These are phyloP conservation scores for Ostrea edulis DNA, from an alignment of 1,140 invertebrate genomes.

Conservation along the genomic window DNA sequence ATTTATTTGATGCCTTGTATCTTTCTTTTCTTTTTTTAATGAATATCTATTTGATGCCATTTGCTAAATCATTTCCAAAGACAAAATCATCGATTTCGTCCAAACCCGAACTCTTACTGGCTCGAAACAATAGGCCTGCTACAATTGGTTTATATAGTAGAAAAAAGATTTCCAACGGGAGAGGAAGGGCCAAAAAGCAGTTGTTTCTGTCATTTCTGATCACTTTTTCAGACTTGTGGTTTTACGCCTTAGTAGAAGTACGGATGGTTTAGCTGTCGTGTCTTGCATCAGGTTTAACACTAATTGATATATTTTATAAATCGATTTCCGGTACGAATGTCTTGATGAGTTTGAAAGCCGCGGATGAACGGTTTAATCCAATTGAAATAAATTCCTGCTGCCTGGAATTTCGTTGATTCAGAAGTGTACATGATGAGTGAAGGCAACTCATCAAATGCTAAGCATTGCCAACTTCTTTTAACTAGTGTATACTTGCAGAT, in stretches of 20 bases:
- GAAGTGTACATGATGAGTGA: too few relatives aligned
- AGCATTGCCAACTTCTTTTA: too few relatives aligned
- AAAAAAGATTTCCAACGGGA: neutral
- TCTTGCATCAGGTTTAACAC: neutral
- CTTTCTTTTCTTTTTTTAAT: too few relatives aligned
- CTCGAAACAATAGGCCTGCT: neutral
- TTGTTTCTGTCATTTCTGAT: neutral
- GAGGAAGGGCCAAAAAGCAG: neutral
- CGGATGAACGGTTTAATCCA: too few relatives aligned
- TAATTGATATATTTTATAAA: slow-evolving; percentile 1
- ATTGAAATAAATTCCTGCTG: too few relatives aligned
- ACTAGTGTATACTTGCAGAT: too few relatives aligned
- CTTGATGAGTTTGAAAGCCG: too few relatives aligned
- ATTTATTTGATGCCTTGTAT: too few relatives aligned
- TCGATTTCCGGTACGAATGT: neutral
- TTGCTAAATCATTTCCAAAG: neutral
- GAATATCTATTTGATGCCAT: neutral
- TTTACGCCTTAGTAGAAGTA: neutral
- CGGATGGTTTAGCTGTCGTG: neutral
- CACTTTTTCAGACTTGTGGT: neutral
- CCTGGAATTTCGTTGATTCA: too few relatives aligned
- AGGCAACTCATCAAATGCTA: too few relatives aligned
- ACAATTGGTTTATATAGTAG: neutral
- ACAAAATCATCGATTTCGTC: neutral
- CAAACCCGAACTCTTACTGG: neutral